Base-by-base conservation (phyloP, 2,113 vertebrate species). In the Orientallactaga bullata region DNA sequence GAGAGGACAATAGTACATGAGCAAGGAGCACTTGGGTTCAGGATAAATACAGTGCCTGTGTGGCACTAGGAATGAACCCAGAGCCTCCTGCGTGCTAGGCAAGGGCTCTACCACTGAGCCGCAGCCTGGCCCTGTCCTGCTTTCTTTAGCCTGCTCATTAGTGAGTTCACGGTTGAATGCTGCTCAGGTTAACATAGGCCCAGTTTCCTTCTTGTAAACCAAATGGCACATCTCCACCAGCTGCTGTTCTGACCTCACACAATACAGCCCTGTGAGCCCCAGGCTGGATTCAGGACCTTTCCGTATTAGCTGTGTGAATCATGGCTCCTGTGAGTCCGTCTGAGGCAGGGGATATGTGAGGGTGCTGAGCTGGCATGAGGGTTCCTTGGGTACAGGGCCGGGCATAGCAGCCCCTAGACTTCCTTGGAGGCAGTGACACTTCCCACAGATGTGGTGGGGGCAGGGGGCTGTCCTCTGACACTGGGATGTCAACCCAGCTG, bases 251-350 rank as follows among this genome's bases (percentile, higher is more conserved):
- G 0, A 79, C 51, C 39, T 26, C 30, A 63, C 32, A 66, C 35
- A 35, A 15, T 17, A 72, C 6, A 47, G 18, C 30, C 55, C 47
- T 68, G 23, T 1, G 18, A 21, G 74, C 51, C 39, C 82, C 17
- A 0, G 63, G 58, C 35, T 2, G 0, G 17, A 3, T 1, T 3
- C 74, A 30, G 0, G 74, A 12, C 32, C 17, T 24, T 35, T 24
- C 21, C 39, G n/a, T 60, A 66, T 55, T 8, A 17, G 5, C 32
- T 35, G 7, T 21, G 5, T 61, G 16, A 8, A 2, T 26, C 0
- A 9, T 60, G 71, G 47, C 32, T 23, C 21, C 32, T 35, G 5
- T 5, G 39, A n/a, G 26, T 58, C 24, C 0, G 0, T 78, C 35
- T 7, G 3, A 37, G 37, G 28, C 66, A 7, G 4, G 20, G 30